Conservation (phyloP, 2,797 vertebrate genomes). For the Champsocephalus esox region DNA sequence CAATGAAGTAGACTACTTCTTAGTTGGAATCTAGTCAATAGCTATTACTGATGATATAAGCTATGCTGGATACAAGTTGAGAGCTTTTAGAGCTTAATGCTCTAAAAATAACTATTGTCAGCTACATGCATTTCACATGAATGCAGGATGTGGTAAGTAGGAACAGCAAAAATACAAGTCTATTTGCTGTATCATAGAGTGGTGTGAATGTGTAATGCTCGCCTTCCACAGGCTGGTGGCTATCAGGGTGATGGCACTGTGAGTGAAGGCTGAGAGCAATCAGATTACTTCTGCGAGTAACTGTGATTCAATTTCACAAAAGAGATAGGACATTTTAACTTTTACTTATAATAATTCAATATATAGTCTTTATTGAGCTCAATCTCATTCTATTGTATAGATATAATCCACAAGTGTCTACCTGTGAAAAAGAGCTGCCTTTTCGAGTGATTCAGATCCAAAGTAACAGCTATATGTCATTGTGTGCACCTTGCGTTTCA, state of each 20-base stretch:
- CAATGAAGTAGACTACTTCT: too few species aligned
- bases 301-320: neutral
- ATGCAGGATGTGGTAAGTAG: constrained; percentile 16
- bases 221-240: neutral
- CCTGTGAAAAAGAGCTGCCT: neutral
- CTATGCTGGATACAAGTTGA: neutral
- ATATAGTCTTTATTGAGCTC: neutral
- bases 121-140: constrained; percentile 29
- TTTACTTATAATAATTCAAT: neutral
- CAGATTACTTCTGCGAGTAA: neutral
- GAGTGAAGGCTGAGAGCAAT: neutral
- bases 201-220: neutral
- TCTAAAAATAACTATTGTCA: constrained; percentile 44
- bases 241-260: neutral
- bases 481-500: neutral
- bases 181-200: neutral
- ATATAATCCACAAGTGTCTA: neutral
- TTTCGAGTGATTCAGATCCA: neutral
- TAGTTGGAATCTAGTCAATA: neutral
- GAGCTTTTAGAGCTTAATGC: constrained; percentile 7
- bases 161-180: neutral
- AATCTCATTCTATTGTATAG: neutral
- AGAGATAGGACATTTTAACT: neutral
- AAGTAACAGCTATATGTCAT: neutral
- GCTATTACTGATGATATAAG: neutral